Conservation (phyloP, 2,888 invertebrate genomes). For the Athripsodes cinereus region DNA sequence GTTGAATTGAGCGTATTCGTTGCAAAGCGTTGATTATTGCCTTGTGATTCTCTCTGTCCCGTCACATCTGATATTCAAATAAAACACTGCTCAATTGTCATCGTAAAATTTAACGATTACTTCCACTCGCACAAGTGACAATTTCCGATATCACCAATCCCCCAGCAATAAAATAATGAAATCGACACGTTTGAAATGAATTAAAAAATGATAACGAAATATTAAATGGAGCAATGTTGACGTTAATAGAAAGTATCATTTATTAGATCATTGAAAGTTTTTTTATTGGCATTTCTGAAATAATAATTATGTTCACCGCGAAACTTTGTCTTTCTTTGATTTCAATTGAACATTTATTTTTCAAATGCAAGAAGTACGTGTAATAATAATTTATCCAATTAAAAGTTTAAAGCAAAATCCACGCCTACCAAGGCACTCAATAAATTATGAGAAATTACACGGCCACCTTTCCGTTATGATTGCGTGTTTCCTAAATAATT, state of each 20-base stretch:
- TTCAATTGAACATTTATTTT: not conserved
- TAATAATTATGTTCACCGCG: not conserved
- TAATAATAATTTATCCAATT: constrained; percentile 15
- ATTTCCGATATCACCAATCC: no score
- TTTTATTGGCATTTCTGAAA: no score
- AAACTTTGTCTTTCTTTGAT: not conserved
- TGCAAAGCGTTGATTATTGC: no score
- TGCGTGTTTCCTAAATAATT: constrained; percentile 56
- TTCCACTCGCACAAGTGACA: no score
- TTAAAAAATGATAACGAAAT: no score
- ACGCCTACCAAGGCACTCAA: constrained; percentile 21
- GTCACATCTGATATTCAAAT: not conserved
- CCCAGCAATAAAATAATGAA: no score
- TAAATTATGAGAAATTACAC: constrained; percentile 28
- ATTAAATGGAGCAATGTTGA: no score
- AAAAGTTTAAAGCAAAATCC: constrained; percentile 19
- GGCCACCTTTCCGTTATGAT: constrained; percentile 50
- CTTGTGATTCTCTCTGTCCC: no score
- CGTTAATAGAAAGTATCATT: no score
- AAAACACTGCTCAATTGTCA: not conserved
- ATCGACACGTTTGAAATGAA: no score
- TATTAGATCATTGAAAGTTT: no score
- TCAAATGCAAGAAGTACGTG: not conserved
- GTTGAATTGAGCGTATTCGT: no score
- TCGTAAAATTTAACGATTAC: not conserved